A percentile compares a stretch with the other conserved stretches of the same genome.
These are phyloP conservation scores for Urocitellus parryii DNA, from an alignment of 2,113 vertebrate genomes.

Conservation along the genomic window DNA sequence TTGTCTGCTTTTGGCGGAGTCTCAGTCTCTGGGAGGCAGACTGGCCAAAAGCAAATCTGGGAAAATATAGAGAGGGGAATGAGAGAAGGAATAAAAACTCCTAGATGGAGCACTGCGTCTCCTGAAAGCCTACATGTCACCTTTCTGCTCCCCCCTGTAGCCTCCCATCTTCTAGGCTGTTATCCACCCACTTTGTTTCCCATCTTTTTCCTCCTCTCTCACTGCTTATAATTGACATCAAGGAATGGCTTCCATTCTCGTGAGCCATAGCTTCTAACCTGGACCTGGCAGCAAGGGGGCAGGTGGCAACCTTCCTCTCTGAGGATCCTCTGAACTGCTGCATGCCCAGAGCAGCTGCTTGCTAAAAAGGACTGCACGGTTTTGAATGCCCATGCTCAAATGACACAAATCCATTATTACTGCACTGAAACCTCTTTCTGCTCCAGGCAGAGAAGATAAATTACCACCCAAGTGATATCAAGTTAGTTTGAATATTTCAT, in stretches of 20 bases:
- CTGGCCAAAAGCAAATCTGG: neutral
- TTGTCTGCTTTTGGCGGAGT: neutral
- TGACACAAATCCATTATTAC: conserved; percentile 86
- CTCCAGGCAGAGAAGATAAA: conserved; percentile 88
- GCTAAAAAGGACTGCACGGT: conserved; percentile 78
- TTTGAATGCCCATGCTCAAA: conserved; percentile 82
- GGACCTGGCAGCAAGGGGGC: conserved; percentile 34
- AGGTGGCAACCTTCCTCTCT: conserved; percentile 73
- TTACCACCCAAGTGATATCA: conserved; percentile 85
- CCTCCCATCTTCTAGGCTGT: neutral
- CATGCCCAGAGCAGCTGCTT: conserved; percentile 71
- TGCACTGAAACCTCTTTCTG: conserved; percentile 85
- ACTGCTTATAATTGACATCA: neutral
- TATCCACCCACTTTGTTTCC: neutral
- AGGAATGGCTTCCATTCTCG: conserved; percentile 28
- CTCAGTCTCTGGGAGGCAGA: conserved; percentile 52
- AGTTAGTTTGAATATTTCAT: conserved; percentile 88
- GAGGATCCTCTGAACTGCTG: conserved; percentile 73
- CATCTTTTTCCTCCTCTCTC: neutral
- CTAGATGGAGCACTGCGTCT: neutral
- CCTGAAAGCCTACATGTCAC: neutral
- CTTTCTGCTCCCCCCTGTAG: neutral
- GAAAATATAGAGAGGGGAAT: fast-evolving
- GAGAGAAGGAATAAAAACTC: neutral
- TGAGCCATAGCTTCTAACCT: conserved; percentile 73